Evolutionary conservation across 2,113 vertebrate genomes (phyloP).

Genomic region (Burhinus oedicnemus): DNA sequence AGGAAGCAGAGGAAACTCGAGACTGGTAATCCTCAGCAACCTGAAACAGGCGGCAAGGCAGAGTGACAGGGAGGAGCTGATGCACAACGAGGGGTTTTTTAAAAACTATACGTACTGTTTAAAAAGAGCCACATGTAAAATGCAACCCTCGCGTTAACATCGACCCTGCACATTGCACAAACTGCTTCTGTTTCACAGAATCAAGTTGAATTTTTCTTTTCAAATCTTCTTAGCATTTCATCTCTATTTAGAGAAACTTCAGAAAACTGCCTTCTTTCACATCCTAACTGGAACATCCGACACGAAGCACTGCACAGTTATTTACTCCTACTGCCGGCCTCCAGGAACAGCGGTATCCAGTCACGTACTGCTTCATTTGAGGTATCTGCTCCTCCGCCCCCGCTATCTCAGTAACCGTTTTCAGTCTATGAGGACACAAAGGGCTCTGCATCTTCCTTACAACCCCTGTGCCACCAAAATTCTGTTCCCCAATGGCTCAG

Average conservation of each 20-base stretch:
- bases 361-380: neutral
- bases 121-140: neutral
- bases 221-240: neutral
- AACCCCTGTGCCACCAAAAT: neutral
- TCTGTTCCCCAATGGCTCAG: neutral
- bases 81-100: neutral
- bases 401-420: neutral
- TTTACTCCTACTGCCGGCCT: no score
- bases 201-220: neutral
- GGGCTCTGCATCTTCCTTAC: neutral
- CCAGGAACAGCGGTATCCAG: no score
- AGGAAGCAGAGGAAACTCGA: neutral
- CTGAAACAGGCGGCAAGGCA: neutral
- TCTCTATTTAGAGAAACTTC: neutral
- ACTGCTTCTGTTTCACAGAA: neutral
- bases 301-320: neutral
- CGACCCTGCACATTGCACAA: neutral
- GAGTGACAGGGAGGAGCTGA: neutral
- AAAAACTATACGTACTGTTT: accelerated
- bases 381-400: neutral
- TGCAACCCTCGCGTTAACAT: accelerated
- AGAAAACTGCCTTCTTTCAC: neutral
- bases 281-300: neutral
- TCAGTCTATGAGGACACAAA: neutral
- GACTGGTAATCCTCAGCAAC: neutral